Evolutionary conservation across 2,113 vertebrate species (phyloP), one percentile per base, ranked within the genome.

Genomic region (Sapajus apella): DNA sequence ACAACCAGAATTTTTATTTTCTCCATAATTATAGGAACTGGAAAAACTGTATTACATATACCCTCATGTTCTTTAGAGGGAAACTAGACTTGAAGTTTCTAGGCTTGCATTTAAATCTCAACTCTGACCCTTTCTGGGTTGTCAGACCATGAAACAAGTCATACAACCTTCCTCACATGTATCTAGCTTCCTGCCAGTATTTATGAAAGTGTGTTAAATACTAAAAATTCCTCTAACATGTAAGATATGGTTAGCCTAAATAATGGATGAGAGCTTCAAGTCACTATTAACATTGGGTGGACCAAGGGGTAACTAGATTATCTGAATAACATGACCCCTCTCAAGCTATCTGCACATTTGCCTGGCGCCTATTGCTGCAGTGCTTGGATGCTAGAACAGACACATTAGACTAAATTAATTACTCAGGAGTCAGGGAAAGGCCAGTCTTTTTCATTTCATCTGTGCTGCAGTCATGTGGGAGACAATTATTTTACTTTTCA

Each of bases 361-460:
- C 86, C 84, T 96, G 90, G 92, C 55, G 56, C 86, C 94, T 10
- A 17, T 58, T 84, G 87, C 45, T 20, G 6, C 45, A 40, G 32
- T 40, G 4, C 8, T 81, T 80, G 58, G 79, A 93, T 91, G 56
- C 56, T 85, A 72, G 90, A 82, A 64, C 82, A 96, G 90, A 95
- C 89, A 93, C 77, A 96, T 95, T 40, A 85, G 79, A 55, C 35
- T 97, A 95, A 96, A 92, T 80, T 68, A 80, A 96, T 93, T 93
- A 96, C 35, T 80, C 0, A 32, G 40, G n/a, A 64, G n/a, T 64
- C 75, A 14, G 70, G 37, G 37, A 9, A 47, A 81, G 37, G 20
- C 23, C 82, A 72, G 81, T n/a, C 18, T 84, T 91, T 91, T 61
- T 55, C 86, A 64, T 72, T 66, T 75, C n/a, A 47, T 87, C 76